Evolutionary conservation across 2,888 invertebrate species (phyloP).

Genomic region (Rhogogaster chlorosoma): DNA sequence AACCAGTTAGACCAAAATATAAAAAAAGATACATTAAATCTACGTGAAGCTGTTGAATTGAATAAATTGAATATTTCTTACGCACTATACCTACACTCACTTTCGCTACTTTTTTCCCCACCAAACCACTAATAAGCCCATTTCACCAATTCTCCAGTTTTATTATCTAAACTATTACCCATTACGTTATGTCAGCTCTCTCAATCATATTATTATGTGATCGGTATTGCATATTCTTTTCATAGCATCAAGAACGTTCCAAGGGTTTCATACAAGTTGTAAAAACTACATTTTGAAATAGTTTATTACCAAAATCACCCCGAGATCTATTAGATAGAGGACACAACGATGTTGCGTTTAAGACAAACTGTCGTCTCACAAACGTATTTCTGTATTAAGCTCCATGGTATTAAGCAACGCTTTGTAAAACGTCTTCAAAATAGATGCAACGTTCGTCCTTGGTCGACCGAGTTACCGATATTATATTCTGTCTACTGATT

Average conservation of each 20-base stretch:
- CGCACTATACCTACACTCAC: not conserved
- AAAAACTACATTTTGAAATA: not conserved
- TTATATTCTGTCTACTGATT: too few species aligned
- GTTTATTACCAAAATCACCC: not conserved
- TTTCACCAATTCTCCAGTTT: slow-evolving; percentile 15
- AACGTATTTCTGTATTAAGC: not conserved
- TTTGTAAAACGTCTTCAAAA: not conserved
- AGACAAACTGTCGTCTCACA: not conserved
- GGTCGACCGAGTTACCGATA: too few species aligned
- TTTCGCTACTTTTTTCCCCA: not conserved
- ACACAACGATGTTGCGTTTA: not conserved
- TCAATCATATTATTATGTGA: not conserved
- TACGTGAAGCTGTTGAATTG: slow-evolving; percentile 1
- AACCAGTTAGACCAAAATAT: not conserved
- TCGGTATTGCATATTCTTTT: not conserved
- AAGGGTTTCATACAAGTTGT: not conserved
- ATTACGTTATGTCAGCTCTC: not conserved
- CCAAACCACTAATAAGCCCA: slow-evolving; percentile 21
- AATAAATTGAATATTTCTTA: slow-evolving; percentile 9
- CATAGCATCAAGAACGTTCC: not conserved
- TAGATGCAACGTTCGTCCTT: not conserved
- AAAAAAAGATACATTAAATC: not conserved
- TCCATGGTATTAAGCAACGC: not conserved
- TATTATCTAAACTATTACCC: slow-evolving; percentile 2
- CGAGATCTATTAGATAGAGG: not conserved